Evolutionary conservation across 2,797 vertebrate species (phyloP).

Genomic region (Hypotaenidia philippensis): DNA sequence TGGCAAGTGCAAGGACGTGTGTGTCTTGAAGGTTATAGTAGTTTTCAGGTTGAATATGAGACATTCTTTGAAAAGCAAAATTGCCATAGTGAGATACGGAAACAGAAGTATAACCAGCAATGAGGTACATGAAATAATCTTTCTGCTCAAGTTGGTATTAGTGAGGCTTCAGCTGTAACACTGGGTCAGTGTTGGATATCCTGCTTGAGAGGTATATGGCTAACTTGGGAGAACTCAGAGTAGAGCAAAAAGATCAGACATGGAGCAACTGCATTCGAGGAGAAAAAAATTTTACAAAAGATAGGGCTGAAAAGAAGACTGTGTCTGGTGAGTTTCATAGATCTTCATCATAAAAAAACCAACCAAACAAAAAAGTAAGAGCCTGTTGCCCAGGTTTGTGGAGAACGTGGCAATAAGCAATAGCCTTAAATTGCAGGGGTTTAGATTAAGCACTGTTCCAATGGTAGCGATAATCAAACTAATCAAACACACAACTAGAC

Average conservation of each 20-base stretch:
- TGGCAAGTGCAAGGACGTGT: background rate
- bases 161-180: background rate
- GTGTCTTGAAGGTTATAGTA: background rate
- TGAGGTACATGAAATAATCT: background rate
- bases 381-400: background rate
- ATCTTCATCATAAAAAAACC: background rate
- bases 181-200: background rate
- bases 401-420: background rate
- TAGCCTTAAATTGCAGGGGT: background rate
- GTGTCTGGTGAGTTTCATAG: background rate
- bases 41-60: background rate
- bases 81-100: background rate
- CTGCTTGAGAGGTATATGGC: background rate
- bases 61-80: background rate
- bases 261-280: background rate
- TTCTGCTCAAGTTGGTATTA: background rate
- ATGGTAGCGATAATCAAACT: background rate
- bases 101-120: background rate
- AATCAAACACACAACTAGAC: background rate
- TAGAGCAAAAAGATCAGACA: background rate
- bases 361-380: background rate
- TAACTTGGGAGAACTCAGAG: background rate
- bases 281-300: background rate
- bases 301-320: background rate
- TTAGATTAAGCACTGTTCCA: background rate